A percentile compares a stretch with the other conserved stretches of the same genome.
phyloP scores from a whole-genome alignment of 2,113 vertebrate genomes.

The Lycocorax pyrrhopterus region DNA sequence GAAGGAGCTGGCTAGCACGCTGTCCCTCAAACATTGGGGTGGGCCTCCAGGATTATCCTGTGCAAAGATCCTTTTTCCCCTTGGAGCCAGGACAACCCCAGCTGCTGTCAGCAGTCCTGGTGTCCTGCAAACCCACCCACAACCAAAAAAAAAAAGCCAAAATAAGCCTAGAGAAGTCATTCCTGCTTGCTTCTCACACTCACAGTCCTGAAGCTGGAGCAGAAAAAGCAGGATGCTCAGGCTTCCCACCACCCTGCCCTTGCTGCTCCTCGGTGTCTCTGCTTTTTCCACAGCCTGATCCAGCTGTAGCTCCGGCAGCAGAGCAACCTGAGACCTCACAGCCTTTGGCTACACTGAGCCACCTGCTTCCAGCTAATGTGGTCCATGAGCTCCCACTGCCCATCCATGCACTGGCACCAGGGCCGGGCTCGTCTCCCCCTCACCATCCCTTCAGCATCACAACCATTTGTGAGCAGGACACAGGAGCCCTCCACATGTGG shows the following conservation, averaged over 20 bases:
- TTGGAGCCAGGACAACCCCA: background rate
- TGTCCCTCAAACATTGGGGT: background rate
- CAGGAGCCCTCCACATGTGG: background rate
- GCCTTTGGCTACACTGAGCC: background rate
- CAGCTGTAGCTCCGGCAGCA: background rate
- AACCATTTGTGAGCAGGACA: background rate
- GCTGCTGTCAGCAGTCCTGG: background rate
- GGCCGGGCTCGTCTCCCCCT: accelerated
- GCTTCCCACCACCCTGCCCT: background rate
- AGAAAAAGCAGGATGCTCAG: background rate
- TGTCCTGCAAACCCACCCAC: background rate
- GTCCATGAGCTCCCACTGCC: background rate
- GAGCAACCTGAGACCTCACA: background rate
- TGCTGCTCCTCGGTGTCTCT: background rate
- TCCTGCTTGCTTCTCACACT: background rate
- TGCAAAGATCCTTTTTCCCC: background rate
- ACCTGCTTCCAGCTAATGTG: background rate
- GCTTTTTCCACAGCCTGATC: background rate
- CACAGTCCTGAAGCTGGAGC: background rate
- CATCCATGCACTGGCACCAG: accelerated
- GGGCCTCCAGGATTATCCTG: accelerated
- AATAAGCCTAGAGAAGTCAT: background rate
- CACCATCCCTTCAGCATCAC: accelerated
- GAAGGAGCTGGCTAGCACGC: background rate
- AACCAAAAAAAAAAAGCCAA: background rate